Conservation (phyloP, 1,140 invertebrate species). For the Neoseiulus cucumeris region DNA sequence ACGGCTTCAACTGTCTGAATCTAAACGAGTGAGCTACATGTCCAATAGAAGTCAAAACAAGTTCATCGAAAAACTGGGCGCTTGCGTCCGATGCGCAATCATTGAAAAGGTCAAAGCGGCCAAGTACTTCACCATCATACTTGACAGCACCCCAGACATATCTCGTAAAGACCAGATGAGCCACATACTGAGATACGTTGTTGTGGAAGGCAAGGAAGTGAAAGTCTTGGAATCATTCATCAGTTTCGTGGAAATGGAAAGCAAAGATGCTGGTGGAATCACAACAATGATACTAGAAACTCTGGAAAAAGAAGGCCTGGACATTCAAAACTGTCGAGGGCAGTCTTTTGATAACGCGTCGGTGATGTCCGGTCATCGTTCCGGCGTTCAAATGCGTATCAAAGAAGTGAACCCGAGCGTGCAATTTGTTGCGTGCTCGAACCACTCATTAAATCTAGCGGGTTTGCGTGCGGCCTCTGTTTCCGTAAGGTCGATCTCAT, state of each 20-base stretch:
- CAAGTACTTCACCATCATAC: conserved; percentile 16
- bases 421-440: too few relatives aligned
- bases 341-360: conserved; percentile 16
- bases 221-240: conserved; percentile 12
- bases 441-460: too few relatives aligned
- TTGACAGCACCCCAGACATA: conserved; percentile 17
- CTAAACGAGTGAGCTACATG: conserved; percentile 10
- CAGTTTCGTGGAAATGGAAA: conserved; percentile 11
- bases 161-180: conserved; percentile 17
- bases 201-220: background rate
- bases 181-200: conserved; percentile 16
- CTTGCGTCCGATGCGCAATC: too few relatives aligned
- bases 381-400: too few relatives aligned
- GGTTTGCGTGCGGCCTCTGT: too few relatives aligned
- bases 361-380: too few relatives aligned
- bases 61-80: conserved; percentile 13
- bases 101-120: too few relatives aligned
- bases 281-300: conserved; percentile 13
- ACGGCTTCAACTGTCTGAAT: conserved; percentile 1
- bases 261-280: conserved; percentile 11
- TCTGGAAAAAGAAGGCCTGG: conserved; percentile 10
- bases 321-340: conserved; percentile 13
- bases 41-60: conserved; percentile 17
- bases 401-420: too few relatives aligned
- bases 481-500: too few relatives aligned